Evolutionary conservation across 2,113 vertebrate genomes (phyloP).

Genomic region (Glareola pratincola): DNA sequence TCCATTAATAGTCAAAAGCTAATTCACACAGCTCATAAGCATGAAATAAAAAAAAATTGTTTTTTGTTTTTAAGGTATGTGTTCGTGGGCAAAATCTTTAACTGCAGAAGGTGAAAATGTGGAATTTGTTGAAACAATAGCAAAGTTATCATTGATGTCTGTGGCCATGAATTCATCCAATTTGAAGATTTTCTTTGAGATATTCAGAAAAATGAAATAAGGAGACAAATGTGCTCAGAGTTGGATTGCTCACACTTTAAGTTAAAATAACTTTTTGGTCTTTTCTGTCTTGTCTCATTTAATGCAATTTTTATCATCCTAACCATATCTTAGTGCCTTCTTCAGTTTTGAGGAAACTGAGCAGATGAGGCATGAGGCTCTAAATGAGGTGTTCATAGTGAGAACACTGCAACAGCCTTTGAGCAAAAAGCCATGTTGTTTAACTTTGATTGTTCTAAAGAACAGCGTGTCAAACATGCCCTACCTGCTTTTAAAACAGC

Average conservation of each 20-base stretch:
- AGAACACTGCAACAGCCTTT: slow-evolving; percentile 14
- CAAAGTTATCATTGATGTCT: not conserved
- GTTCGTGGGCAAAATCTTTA: not conserved
- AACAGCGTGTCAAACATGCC: not conserved
- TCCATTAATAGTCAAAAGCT: not conserved
- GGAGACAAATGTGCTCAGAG: not conserved
- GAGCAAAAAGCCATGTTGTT: slow-evolving; percentile 12
- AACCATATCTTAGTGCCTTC: not conserved
- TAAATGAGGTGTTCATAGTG: not conserved
- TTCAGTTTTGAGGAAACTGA: not conserved
- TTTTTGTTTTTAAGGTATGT: not conserved
- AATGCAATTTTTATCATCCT: not conserved
- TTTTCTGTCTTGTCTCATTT: not conserved
- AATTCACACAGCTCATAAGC: not conserved
- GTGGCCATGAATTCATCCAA: not conserved
- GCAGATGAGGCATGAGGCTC: not conserved
- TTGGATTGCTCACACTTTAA: not conserved
- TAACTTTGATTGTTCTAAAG: not conserved
- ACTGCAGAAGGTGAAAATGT: not conserved
- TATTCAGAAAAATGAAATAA: not conserved
- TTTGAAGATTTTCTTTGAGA: not conserved
- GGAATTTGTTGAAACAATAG: not conserved
- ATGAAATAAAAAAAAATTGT: not conserved
- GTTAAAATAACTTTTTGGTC: not conserved
- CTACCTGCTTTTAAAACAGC: not conserved